These are phyloP conservation scores for Drosophila conformis DNA, from an alignment of 2,888 invertebrate genomes.

Conservation along the genomic window DNA sequence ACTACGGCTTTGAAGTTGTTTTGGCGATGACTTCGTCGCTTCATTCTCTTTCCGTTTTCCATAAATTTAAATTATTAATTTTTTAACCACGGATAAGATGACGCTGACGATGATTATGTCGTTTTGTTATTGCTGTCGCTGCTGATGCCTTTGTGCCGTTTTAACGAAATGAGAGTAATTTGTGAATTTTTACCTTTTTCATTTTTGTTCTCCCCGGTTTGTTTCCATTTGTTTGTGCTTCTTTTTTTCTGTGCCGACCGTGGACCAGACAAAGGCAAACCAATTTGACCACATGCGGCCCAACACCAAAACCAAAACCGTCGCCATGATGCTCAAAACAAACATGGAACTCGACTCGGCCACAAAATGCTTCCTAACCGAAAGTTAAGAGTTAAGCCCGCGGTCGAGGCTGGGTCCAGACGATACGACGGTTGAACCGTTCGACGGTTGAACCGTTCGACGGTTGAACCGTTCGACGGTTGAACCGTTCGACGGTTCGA, in stretches of 20 bases:
- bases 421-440: background rate
- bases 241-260: constrained; percentile 36
- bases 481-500: background rate
- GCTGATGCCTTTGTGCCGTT: constrained; percentile 72
- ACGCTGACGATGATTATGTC: constrained; percentile 81
- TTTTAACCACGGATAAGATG: constrained; percentile 80
- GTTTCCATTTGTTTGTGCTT: constrained; percentile 28
- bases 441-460: background rate
- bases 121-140: constrained; percentile 76
- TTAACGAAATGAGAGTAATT: constrained; percentile 78
- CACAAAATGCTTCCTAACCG: constrained; percentile 23
- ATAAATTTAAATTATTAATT: constrained; percentile 84
- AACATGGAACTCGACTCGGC: constrained; percentile 50
- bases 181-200: constrained; percentile 76
- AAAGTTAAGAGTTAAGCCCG: constrained; percentile 10
- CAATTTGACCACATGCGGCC: constrained; percentile 75
- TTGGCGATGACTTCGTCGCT: constrained; percentile 82
- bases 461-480: no score
- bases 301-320: constrained; percentile 77
- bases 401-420: background rate
- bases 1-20: constrained; percentile 76
- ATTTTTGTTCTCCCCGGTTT: constrained; percentile 32
- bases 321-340: constrained; percentile 64
- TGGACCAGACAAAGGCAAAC: constrained; percentile 70
- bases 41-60: constrained; percentile 83